phyloP scores from a whole-genome alignment of 2,113 vertebrate species.

The Noctilio leporinus region DNA sequence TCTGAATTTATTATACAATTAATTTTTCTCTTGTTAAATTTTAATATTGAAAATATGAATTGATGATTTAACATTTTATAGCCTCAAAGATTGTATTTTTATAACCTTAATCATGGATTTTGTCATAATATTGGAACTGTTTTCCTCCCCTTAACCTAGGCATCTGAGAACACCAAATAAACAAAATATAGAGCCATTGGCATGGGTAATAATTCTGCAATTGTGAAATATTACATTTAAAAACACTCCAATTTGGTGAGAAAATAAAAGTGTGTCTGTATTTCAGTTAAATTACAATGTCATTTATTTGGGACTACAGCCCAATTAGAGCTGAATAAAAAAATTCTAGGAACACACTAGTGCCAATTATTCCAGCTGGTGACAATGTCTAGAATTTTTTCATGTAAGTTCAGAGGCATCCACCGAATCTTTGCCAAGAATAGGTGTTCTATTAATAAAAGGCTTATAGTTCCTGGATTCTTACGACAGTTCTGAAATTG shows the following conservation, averaged over 20 bases:
- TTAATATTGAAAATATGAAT: not conserved
- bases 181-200: not conserved
- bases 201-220: not conserved
- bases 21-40: not conserved
- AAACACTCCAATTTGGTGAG: not conserved
- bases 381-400: conserved; percentile 21
- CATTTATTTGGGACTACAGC: not conserved
- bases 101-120: not conserved
- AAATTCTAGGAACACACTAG: not conserved
- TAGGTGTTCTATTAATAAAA: not conserved
- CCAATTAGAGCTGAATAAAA: conserved; percentile 52
- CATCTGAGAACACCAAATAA: not conserved
- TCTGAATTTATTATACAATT: not conserved
- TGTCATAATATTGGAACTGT: not conserved
- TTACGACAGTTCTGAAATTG: too few species aligned
- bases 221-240: not conserved
- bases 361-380: not conserved
- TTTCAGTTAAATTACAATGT: conserved; percentile 48
- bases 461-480: not conserved
- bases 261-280: conserved; percentile 1
- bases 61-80: not conserved
- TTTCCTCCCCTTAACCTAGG: not conserved
- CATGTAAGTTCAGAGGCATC: conserved; percentile 5
- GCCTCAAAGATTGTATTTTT: not conserved
- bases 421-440: not conserved